Evolutionary conservation across 2,888 invertebrate genomes (phyloP).

Genomic region (Mythimna ferrago): DNA sequence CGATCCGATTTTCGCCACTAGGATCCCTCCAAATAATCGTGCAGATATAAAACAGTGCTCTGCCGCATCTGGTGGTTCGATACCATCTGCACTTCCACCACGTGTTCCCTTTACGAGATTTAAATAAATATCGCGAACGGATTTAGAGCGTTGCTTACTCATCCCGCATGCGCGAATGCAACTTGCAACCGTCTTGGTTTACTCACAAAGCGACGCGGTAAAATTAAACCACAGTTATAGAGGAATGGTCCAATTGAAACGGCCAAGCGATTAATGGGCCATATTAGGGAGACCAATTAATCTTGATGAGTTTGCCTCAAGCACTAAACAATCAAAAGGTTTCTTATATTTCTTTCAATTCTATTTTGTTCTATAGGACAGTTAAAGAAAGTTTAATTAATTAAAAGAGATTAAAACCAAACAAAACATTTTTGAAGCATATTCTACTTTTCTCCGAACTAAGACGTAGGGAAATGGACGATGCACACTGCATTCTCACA

Average conservation of each 20-base stretch:
- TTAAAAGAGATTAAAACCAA: slow-evolving; percentile 7
- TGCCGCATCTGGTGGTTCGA: slow-evolving; percentile 43
- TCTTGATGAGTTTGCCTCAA: slow-evolving; percentile 14
- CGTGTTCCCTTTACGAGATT: slow-evolving; percentile 72
- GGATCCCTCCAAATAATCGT: slow-evolving; percentile 10
- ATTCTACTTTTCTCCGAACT: neutral
- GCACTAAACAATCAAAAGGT: slow-evolving; percentile 10
- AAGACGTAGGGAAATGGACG: neutral
- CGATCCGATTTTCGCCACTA: neutral
- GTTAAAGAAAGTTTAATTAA: slow-evolving; percentile 1
- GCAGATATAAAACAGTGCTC: slow-evolving; percentile 21
- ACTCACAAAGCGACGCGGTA: slow-evolving; percentile 75
- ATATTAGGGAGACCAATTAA: slow-evolving; percentile 23
- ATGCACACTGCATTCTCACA: neutral
- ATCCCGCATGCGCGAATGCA: slow-evolving; percentile 76
- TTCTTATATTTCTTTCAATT: neutral
- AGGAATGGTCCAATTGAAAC: slow-evolving; percentile 62
- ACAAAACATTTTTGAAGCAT: neutral
- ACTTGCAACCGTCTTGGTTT: slow-evolving; percentile 72
- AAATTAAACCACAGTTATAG: slow-evolving; percentile 74
- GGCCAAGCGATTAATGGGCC: slow-evolving; percentile 44
- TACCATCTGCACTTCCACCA: slow-evolving; percentile 44
- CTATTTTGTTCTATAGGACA: neutral
- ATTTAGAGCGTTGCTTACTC: slow-evolving; percentile 78
- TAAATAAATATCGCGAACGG: slow-evolving; percentile 72